Percentiles rank a stretch among this genome's conserved stretches.
phyloP scores from a whole-genome alignment of 23 tunicate genomes.

The Trididemnum clinides region DNA sequence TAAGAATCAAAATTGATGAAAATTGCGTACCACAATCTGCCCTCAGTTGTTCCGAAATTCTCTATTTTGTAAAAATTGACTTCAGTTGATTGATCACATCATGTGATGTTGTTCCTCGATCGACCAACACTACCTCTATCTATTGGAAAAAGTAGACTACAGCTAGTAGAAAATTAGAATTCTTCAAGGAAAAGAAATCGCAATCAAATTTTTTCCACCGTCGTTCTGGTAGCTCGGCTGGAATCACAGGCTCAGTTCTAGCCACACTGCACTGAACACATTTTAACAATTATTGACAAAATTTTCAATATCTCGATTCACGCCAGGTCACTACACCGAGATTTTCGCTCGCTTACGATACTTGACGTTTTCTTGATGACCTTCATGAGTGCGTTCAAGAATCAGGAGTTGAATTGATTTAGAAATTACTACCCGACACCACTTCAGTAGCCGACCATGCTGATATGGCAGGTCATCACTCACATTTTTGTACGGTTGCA shows the following conservation, averaged over 20 bases:
- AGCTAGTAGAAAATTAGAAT: neutral
- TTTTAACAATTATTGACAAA: neutral
- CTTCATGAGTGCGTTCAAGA: neutral
- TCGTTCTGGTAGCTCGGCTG: constrained; percentile 1
- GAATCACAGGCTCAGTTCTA: constrained; percentile 24
- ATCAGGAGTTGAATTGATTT: neutral
- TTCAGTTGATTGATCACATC: constrained; percentile 21
- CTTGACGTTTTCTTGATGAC: constrained; percentile 19
- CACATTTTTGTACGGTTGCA: constrained; percentile 26
- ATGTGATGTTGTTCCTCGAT: neutral
- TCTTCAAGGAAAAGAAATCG: constrained; percentile 22
- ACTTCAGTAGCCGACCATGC: too few species aligned
- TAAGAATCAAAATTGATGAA: neutral
- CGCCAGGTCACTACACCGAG: constrained; percentile 31
- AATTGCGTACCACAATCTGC: constrained; percentile 42
- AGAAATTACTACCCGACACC: neutral
- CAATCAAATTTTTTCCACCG: constrained; percentile 18
- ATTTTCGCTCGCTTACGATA: neutral
- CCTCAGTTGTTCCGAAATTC: neutral
- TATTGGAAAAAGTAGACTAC: constrained; percentile 35
- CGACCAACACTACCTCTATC: constrained; percentile 5
- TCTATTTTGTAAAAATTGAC: constrained; percentile 1
- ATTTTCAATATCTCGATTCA: neutral
- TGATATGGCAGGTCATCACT: too few species aligned
- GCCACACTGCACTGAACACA: neutral